Evolutionary conservation across 2,113 vertebrate genomes (phyloP).

Genomic region (Tupaia chinensis): DNA sequence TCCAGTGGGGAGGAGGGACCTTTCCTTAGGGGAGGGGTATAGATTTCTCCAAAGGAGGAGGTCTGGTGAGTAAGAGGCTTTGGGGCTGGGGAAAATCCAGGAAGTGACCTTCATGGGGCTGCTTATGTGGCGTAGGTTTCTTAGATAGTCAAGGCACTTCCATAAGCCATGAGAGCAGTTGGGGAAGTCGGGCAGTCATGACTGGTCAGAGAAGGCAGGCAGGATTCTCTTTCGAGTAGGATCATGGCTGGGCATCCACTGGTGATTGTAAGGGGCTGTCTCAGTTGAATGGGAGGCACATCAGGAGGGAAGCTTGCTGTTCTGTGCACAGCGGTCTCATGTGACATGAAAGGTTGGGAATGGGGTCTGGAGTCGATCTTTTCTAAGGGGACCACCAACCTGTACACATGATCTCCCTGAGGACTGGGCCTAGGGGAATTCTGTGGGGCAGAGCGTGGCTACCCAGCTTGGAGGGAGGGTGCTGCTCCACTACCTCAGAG

Average conservation of each 20-base stretch:
- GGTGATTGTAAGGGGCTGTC: not conserved
- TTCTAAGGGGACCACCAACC: not conserved
- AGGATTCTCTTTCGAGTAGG: not conserved
- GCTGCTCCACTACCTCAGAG: not conserved
- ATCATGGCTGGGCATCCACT: not conserved
- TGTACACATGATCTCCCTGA: not conserved
- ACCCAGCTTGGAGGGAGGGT: not conserved
- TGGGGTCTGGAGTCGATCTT: not conserved
- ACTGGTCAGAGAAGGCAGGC: not conserved
- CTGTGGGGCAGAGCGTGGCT: not conserved
- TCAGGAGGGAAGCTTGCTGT: not conserved
- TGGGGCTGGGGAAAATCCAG: not conserved
- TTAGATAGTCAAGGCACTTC: slow-evolving; percentile 18
- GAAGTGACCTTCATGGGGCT: slow-evolving; percentile 47
- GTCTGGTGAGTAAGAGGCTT: slow-evolving; percentile 36
- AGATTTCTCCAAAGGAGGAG: slow-evolving; percentile 40
- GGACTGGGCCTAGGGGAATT: not conserved
- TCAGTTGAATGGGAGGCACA: not conserved
- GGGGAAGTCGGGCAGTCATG: not conserved
- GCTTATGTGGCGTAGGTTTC: not conserved
- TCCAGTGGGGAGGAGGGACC: not conserved
- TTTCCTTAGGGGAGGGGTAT: slow-evolving; percentile 6
- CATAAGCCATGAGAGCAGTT: not conserved
- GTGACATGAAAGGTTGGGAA: not conserved
- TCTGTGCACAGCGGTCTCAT: slow-evolving; percentile 17